Evolutionary conservation across 2,797 vertebrate species (phyloP), one percentile per base, ranked within the genome.

Genomic region (Amniataba percoides): DNA sequence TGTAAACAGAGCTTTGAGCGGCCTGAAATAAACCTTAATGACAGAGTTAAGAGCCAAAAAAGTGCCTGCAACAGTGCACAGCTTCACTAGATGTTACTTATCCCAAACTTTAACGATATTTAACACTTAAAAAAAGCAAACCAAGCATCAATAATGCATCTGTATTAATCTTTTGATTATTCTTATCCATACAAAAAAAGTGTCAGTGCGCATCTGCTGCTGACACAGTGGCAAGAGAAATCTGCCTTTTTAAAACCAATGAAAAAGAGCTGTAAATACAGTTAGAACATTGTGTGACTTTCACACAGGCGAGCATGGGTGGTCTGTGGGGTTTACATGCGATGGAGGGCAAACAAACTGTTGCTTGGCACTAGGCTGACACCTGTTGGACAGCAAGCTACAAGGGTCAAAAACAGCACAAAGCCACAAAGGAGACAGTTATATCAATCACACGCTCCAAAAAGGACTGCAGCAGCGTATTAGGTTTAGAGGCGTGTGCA

Each of bases 331-430:
- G 70, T 83, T 84, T 77, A 88, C 76, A 43, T 71, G 71, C 40
- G 56, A 62, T 11, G 53, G 39, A 71, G 75, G 40, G 42, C 79
- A 84, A 80, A 87, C 74, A 73, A 74, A 61, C 61, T 11, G 64
- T 21, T 59, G 76, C 81, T 65, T 58, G 85, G 90, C 61, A 21
- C 87, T 27, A 89, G 86, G 75, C 88, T 91, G 93, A 90, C 94
- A 93, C 90, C 94, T 94, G 89, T 90, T 94, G 94, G 94, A 84
- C 77, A 80, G 68, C 74, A 83, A 61, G 71, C 49, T 16, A 15
- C 2, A 0, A 62, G 40, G 81, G 56, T 57, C 57, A 65, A 52
- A 31, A 56, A 7, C 5, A 25, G 48, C 62, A 49, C 11, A 14
- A 18, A 48, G 27, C 45, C 10, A 3, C 31, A 16, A 18, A 5